Evolutionary conservation across 2,888 invertebrate genomes (phyloP).

Genomic region (Dasysyrphus tricinctus): DNA sequence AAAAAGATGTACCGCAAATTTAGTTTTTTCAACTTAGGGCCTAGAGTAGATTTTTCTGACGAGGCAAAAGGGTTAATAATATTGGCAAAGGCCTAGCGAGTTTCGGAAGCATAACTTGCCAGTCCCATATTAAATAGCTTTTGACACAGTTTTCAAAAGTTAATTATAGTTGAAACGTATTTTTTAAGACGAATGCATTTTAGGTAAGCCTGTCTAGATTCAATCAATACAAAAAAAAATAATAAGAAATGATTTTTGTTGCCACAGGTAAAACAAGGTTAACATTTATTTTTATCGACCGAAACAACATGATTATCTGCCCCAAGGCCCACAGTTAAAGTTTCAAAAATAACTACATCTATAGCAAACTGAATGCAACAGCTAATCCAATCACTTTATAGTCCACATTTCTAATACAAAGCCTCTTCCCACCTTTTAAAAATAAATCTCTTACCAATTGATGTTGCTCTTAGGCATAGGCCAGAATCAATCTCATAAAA

Average conservation of each 20-base stretch:
- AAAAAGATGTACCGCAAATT: too few species aligned
- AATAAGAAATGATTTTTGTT: not conserved
- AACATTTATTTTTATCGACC: not conserved
- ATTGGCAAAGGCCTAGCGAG: too few species aligned
- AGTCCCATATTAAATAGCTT: too few species aligned
- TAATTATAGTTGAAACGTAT: too few species aligned
- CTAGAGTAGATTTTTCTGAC: too few species aligned
- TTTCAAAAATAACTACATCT: not conserved
- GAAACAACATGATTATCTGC: not conserved
- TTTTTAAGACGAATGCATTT: too few species aligned
- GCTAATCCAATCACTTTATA: not conserved
- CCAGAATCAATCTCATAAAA: conserved; percentile 8
- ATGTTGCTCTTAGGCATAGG: conserved; percentile 4
- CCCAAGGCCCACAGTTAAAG: not conserved
- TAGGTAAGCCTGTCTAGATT: too few species aligned
- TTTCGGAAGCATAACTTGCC: too few species aligned
- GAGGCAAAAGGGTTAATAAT: too few species aligned
- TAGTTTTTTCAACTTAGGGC: too few species aligned
- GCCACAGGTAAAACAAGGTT: not conserved
- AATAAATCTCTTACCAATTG: conserved; percentile 23
- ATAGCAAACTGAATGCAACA: not conserved
- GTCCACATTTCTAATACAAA: not conserved
- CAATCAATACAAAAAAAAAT: too few species aligned
- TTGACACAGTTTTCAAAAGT: too few species aligned
- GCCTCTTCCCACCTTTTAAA: not conserved